Evolutionary conservation across 1,140 invertebrate species (phyloP).

Genomic region (Ceratosolen solmsi): DNA sequence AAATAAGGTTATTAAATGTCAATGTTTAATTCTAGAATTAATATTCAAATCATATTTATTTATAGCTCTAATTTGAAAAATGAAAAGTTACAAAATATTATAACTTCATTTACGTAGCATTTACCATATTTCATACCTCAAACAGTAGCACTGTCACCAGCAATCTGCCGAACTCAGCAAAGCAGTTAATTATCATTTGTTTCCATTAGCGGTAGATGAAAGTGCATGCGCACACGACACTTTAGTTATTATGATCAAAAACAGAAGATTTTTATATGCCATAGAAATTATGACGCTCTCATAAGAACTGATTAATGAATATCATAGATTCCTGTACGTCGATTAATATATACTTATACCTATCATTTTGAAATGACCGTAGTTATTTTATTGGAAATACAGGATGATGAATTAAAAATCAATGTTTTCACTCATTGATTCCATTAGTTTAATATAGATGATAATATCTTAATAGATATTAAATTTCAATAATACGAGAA

Average conservation of each 20-base stretch:
- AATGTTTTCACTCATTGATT: too few species aligned
- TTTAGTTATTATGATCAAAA: background rate
- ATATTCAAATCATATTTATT: background rate
- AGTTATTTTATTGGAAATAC: too few species aligned
- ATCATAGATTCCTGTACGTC: too few species aligned
- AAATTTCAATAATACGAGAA: too few species aligned
- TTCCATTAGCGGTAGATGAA: conserved; percentile 50
- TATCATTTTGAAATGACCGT: too few species aligned
- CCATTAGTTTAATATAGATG: too few species aligned
- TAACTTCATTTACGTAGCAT: background rate
- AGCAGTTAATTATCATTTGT: conserved; percentile 49
- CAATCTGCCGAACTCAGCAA: conserved; percentile 52
- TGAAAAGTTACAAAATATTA: background rate
- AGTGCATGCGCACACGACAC: conserved; percentile 21
- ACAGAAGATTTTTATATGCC: background rate
- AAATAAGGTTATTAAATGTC: too few species aligned
- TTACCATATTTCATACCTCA: conserved; percentile 40
- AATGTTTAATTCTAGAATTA: background rate
- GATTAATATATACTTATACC: too few species aligned
- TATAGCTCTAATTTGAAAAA: conserved; percentile 19
- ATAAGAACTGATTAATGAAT: background rate
- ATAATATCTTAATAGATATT: too few species aligned
- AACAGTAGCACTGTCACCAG: conserved; percentile 44
- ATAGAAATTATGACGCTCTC: background rate
- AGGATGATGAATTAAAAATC: too few species aligned